Base-by-base conservation (phyloP, 2,888 invertebrate species). In the Hofmannophila pseudospretella region DNA sequence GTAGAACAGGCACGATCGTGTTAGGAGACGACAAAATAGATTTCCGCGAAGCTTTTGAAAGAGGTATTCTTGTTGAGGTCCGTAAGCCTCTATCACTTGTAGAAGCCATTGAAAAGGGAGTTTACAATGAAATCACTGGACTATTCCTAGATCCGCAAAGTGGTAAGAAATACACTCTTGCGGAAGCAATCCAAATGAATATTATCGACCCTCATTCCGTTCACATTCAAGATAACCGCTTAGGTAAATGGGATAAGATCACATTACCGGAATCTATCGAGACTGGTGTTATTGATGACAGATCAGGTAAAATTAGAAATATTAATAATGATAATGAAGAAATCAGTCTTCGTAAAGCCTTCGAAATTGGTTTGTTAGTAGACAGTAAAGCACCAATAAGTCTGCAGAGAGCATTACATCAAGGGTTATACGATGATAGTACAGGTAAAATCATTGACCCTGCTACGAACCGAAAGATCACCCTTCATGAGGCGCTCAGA, bases 141-240 rank as follows among this genome's bases (percentile, higher is more conserved):
- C 85, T 90, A 32, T 96, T 97, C 71, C 88, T 96, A 63, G 94
- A 96, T 67, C 95, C 96, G 1, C 90, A 92, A 61, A 90, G 92
- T 22, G 94, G 94, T 1, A 90, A 93, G 42, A 91, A 92, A 58
- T 84, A 96, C 31, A 94, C 93, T 14, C 88, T 98, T 29, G 89
- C 92, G 10, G 93, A 97, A 66, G 96, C 97, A 0, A 91, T 98
- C 13, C 91, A 92, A 62, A 88, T 91, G 38, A 93, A 93, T 61
- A 78, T 97, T 16, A 91, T 98, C 25, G 95, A 97, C 71, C 91
- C 93, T 1, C 91, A 95, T 53, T 95, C 95, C 0, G 94, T 95
- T 0, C 92, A 93, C 48, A 92, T 96, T 28, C 92, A 93, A 63
- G 95, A 96, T 61, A 91, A 92, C 13, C 89, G 92, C 46, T 87